Percentiles rank a stretch among this genome's conserved stretches.
These are phyloP conservation scores for Amiota minor DNA, from an alignment of 2,888 invertebrate species.

Conservation along the genomic window DNA sequence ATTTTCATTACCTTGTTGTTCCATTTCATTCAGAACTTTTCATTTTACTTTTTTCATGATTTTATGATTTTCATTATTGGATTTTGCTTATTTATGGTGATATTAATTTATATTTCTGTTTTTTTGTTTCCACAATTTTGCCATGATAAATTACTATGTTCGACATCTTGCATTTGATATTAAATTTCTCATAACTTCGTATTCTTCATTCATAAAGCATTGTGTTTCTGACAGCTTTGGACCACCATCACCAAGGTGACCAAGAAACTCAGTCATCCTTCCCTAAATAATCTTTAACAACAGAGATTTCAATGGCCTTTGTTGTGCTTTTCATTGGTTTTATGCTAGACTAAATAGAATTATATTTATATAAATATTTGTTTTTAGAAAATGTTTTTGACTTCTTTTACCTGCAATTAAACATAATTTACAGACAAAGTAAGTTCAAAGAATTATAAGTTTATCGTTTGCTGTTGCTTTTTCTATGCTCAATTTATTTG, in stretches of 20 bases:
- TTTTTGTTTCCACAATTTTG: not conserved
- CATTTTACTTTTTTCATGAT: conserved; percentile 33
- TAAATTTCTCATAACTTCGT: conserved; percentile 43
- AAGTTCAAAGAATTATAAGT: no score
- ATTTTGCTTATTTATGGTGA: conserved; percentile 18
- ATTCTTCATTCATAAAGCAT: conserved; percentile 29
- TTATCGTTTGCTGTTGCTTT: no score
- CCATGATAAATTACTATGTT: conserved; percentile 14
- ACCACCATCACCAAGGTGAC: not conserved
- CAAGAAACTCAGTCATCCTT: no score
- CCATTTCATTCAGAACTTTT: not conserved
- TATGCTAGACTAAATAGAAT: no score
- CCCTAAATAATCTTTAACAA: no score
- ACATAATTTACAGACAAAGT: no score
- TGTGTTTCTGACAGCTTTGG: conserved; percentile 31
- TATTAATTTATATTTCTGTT: conserved; percentile 14
- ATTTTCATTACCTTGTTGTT: not conserved
- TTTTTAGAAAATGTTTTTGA: no score
- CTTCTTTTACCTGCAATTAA: no score
- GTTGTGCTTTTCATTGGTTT: no score
- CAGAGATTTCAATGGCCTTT: no score
- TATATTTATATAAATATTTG: no score
- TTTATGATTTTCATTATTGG: conserved; percentile 29
- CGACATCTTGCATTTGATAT: conserved; percentile 26
- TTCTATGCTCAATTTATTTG: no score